Base-by-base conservation (phyloP, 2,113 vertebrate species). In the Narcine bancroftii region DNA sequence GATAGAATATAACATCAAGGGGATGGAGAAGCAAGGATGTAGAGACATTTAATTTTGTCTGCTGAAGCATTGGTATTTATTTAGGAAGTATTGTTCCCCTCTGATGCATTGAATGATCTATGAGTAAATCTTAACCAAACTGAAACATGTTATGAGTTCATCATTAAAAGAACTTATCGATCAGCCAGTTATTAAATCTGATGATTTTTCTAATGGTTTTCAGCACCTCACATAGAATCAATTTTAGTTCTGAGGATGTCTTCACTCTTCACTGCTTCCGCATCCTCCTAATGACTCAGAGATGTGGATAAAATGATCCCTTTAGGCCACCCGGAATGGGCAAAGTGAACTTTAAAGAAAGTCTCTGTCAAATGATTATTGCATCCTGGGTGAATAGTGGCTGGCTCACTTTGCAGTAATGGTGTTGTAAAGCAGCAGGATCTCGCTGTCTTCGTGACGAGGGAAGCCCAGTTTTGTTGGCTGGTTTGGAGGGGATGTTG, bases 201-300 rank as follows among this genome's bases (percentile, higher is more conserved):
- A 79, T 79, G 76, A 79, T 10, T 47, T 79, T 79, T 47, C 76
- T 79, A 24, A 79, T 50, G 76, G 45, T 79, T 47, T 36, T 45
- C 42, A 47, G 76, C 26, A 63, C 56, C 83, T 63, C n/a, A n/a
- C n/a, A 56, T 87, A 36, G 63, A 87, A 63, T 87, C 15, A 3
- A n/a, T 60, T 87, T 60, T 81, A 50, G 21, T 45, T 75, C 72
- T 33, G 42, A 9, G 76, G 42, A 79, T 26, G 29, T 47, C 42
- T 87, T 87, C 26, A 15, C 7, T 33, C 42, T 60, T 85, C 42
- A 21, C 17, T 21, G 21, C 42, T 77, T 21, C 17, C 21, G 19
- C 45, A n/a, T 87, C 56, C 56, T 87, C 56, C 56, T 45, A 47
- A 36, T 56, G n/a, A 87, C n/a, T 87, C 83, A 87, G 53, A 87